Base-by-base conservation (phyloP, 2,888 invertebrate genomes). In the Darwinula stevensoni region DNA sequence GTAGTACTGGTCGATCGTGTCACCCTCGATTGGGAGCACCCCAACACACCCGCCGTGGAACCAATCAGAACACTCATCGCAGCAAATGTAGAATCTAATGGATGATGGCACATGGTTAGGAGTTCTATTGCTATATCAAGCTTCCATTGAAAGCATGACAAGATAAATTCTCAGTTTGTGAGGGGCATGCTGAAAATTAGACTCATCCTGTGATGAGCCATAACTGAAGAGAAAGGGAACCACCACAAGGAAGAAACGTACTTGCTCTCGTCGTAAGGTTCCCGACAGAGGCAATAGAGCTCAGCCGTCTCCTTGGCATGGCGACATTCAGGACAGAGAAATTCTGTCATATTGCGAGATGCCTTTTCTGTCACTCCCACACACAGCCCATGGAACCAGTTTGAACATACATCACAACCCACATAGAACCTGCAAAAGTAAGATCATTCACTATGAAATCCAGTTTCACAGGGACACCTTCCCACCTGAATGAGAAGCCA, bases 41-140 rank as follows among this genome's bases (percentile, higher is more conserved):
- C 91, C 91, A 29, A 94, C 91, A 53, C 94, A 94, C 35, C 78
- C 64, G 4, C 91, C 91, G 52, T 94, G 94, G 58, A 88, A 94
- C 97, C 97, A 97, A 53, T 86, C 91, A 52, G 91, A 84, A 53
- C 97, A 97, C 39, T 74, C 69, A 57, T 97, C 97, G 52, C 97
- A 97, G 49, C 88, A 91, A 46, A 97, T 88, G 53, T 94, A 97
- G 61, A 94, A 94, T 53, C 82, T 82, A 49, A 27, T 6, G 22
- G 22, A 58, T 18, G 22, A 9, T 18, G 22, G 6, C n/a, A 18
- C 22, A 9, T 18, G n/a, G n/a, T 11, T 31, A 31, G n/a, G n/a
- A n/a, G n/a, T n/a, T n/a, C n/a, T n/a, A n/a, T n/a, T n/a, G n/a
- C n/a, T n/a, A n/a, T n/a, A n/a, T n/a, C n/a, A n/a, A n/a, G n/a